Conservation (phyloP, 2,797 vertebrate species). For the Ispidina picta region DNA sequence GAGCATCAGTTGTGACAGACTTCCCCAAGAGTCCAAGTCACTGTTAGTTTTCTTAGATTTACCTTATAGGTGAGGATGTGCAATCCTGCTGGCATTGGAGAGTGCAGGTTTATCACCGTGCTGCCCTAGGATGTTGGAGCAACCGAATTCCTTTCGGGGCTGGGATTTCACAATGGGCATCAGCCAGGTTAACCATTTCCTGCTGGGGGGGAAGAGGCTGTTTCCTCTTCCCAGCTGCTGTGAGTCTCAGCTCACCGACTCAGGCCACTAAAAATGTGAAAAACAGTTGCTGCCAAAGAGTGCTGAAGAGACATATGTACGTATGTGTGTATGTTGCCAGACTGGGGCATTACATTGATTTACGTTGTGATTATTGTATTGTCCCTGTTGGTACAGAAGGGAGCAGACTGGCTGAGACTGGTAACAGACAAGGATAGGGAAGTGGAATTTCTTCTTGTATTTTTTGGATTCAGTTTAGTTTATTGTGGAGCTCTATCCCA, state of each 20-base stretch:
- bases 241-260: neutral
- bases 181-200: constrained; percentile 48
- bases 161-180: constrained; percentile 30
- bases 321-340: neutral
- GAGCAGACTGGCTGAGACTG: neutral
- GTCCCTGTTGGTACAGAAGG: neutral
- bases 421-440: neutral
- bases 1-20: neutral
- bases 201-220: neutral
- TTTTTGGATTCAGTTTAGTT: neutral
- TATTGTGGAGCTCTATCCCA: neutral
- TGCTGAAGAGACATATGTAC: no score
- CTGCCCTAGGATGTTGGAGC: neutral
- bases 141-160: neutral
- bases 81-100: neutral
- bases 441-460: neutral
- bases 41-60: neutral
- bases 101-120: neutral
- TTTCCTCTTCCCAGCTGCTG: constrained; percentile 37
- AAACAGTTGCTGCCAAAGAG: neutral
- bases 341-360: neutral
- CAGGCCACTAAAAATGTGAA: neutral
- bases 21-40: neutral
- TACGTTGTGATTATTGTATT: neutral
- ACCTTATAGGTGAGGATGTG: neutral